Conservation (phyloP, 2,888 invertebrate genomes). For the Dicycla oo region DNA sequence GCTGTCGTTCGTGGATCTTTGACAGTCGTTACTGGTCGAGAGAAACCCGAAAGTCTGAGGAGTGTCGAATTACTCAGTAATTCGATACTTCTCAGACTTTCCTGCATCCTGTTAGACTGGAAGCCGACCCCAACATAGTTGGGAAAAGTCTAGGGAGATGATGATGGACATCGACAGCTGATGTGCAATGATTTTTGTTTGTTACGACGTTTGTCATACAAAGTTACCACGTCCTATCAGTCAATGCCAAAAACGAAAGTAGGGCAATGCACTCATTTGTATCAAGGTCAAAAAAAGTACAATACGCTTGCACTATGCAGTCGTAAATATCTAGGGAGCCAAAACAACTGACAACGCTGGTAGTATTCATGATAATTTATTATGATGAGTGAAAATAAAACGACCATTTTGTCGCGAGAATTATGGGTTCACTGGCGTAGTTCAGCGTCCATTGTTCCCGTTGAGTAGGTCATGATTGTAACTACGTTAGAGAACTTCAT, state of each 20-base stretch:
- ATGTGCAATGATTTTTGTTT: slow-evolving; percentile 1
- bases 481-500: not conserved
- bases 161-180: too few relatives aligned
- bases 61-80: too few relatives aligned
- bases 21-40: too few relatives aligned
- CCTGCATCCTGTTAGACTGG: too few relatives aligned
- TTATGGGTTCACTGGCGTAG: too few relatives aligned
- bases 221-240: too few relatives aligned
- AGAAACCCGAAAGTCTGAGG: too few relatives aligned
- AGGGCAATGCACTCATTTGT: slow-evolving; percentile 10
- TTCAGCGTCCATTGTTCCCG: not conserved
- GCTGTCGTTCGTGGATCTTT: too few relatives aligned
- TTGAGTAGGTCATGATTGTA: slow-evolving; percentile 16
- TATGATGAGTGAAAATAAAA: slow-evolving; percentile 10
- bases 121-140: too few relatives aligned
- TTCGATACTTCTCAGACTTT: too few relatives aligned
- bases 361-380: slow-evolving; percentile 12
- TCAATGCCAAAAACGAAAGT: not conserved
- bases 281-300: slow-evolving; percentile 30
- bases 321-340: slow-evolving; percentile 12
- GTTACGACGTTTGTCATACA: too few relatives aligned
- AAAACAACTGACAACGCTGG: slow-evolving; percentile 22
- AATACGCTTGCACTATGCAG: not conserved
- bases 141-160: too few relatives aligned
- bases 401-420: not conserved